These are phyloP conservation scores for Ceryle rudis DNA, from an alignment of 2,797 vertebrate genomes.

Conservation along the genomic window DNA sequence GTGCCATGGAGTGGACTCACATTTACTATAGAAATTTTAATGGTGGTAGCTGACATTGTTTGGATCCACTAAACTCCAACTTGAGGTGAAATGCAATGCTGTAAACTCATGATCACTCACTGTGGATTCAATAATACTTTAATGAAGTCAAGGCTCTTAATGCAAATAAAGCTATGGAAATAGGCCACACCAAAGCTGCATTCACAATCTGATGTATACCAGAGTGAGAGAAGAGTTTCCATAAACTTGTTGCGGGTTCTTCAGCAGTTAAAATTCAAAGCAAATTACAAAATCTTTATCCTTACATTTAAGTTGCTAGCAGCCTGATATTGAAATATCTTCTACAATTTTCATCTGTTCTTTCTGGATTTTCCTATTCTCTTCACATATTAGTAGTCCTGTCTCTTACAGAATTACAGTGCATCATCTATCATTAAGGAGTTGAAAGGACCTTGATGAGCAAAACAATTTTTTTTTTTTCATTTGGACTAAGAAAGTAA, in stretches of 20 bases:
- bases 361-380: neutral
- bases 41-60: neutral
- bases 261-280: neutral
- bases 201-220: neutral
- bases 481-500: neutral
- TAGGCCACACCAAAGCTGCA: rapidly evolving
- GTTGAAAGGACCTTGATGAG: rapidly evolving
- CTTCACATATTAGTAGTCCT: neutral
- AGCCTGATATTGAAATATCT: neutral
- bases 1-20: neutral
- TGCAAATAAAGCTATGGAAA: neutral
- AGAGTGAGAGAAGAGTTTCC: neutral
- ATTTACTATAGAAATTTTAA: neutral
- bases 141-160: neutral
- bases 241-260: neutral
- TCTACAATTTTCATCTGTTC: neutral
- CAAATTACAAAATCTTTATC: neutral
- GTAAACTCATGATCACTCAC: neutral
- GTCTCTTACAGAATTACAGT: neutral
- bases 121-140: neutral
- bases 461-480: neutral
- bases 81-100: neutral
- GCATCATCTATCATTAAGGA: neutral
- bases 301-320: neutral
- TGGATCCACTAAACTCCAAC: neutral